Evolutionary conservation across 2,797 vertebrate species (phyloP).

Genomic region (Microctenopoma stevenorrisi): DNA sequence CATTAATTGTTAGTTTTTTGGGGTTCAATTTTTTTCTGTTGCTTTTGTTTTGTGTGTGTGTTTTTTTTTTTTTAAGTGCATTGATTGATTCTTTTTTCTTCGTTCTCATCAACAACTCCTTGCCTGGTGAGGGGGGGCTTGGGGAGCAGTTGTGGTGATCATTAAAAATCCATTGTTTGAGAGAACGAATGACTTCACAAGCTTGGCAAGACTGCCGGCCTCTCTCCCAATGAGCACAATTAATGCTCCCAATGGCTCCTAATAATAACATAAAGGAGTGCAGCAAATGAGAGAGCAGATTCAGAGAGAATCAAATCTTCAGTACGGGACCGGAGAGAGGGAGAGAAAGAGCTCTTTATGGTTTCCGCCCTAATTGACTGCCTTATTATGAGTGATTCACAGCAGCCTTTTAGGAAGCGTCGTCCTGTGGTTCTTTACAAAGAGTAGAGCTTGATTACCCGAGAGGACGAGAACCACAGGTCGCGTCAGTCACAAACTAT

Average conservation of each 20-base stretch:
- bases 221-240: conserved; percentile 73
- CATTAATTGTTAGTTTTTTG: conserved; percentile 32
- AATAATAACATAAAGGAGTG: conserved; percentile 56
- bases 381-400: conserved; percentile 57
- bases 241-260: conserved; percentile 68
- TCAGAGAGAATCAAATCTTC: conserved; percentile 32
- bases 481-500: conserved; percentile 2
- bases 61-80: conserved; percentile 26
- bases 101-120: conserved; percentile 54
- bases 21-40: background rate
- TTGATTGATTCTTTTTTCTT: conserved; percentile 59
- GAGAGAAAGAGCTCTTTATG: conserved; percentile 47
- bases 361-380: conserved; percentile 51
- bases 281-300: conserved; percentile 26
- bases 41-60: no score
- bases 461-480: conserved; percentile 27
- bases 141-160: conserved; percentile 34
- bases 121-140: conserved; percentile 33
- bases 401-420: conserved; percentile 25
- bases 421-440: conserved; percentile 35
- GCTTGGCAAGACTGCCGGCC: conserved; percentile 61
- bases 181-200: conserved; percentile 70
- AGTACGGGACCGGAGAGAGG: conserved; percentile 17
- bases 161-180: conserved; percentile 78
- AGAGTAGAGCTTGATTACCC: conserved; percentile 46